Base-by-base conservation (phyloP, 2,888 invertebrate species). In the Thyatira batis region DNA sequence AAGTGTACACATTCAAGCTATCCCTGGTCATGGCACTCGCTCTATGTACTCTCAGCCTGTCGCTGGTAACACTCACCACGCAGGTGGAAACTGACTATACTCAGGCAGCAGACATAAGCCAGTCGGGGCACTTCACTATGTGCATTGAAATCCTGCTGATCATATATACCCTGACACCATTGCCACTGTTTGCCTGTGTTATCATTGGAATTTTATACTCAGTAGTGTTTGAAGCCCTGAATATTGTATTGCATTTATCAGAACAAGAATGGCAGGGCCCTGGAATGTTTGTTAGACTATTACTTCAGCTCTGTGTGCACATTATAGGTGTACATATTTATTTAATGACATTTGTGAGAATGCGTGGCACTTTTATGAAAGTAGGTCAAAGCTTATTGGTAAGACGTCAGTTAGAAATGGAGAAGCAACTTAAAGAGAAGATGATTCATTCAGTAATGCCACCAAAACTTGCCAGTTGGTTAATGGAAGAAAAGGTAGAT, bases 361-460 rank as follows among this genome's bases (percentile, higher is more conserved):
- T 97, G 95, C 94, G 98, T 52, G 98, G 98, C 69, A 98, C 98
- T 4, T 98, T 98, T 86, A 97, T 98, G 96, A 98, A 98, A 92
- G 98, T 96, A 50, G 98, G 98, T 0, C 98, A 98, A 83, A 98
- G 98, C 71, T 90, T 98, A 57, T 90, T 98, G 56, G 98, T 98
- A 3, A 93, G 98, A 27, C 93, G 96, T 51, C 98, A 98, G 80
- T 88, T 99, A 55, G 97, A 98, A 86, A 95, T 97, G 93, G 99
- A 99, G 82, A 98, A 98, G 73, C 96, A 97, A 78, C 92, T 98
- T 45, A 98, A 98, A 83, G 98, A 98, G 83, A 97, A 98, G 83
- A 98, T 99, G 98, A 98, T 98, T 70, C 97, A 97, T 81, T 98
- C 98, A 21, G 97, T 99, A 55, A 99, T 99, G 99, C 99, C 99